Base-by-base conservation (phyloP, 2,888 invertebrate species). In the Monochamus alternatus region DNA sequence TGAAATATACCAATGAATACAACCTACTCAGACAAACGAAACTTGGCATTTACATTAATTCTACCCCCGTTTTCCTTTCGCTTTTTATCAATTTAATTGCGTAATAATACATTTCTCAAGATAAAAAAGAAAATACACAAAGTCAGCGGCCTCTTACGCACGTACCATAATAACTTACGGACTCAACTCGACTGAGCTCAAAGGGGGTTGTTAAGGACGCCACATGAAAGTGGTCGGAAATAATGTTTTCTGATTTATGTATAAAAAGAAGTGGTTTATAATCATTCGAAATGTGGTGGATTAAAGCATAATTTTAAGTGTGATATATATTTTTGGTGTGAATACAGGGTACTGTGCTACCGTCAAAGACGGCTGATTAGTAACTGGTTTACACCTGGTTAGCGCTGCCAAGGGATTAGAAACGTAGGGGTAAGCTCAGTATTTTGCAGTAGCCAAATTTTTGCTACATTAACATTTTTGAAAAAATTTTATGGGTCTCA, bases 361-460 rank as follows among this genome's bases (percentile, higher is more conserved):
- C 81, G 80, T 75, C 80, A 80, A 80, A 80, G 80, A 67, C 77
- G 73, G 77, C 77, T 80, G 81, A 83, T 83, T 81, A 80, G 81
- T 69, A 75, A 78, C 75, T 81, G 81, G 73, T 83, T 82, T 81
- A 83, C 84, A 83, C 84, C 84, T 83, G 83, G 83, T 80, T 81
- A 78, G 65, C 62, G 51, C 71, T 51, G 12, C 12, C 66, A 75
- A 73, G 72, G 63, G 10, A 43, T 44, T 3, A 43, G 51, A 12
- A 2, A 66, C 43, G 22, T 12, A 62, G 44, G 55, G 68, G 63
- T 65, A 30, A 44, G 59, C 60, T 71, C 30, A 64, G 3, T 8
- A 9, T 14, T 9, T 1, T 22, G 12, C n/a, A 1, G n/a, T 4
- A 32, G n/a, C 3, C 2, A 60, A 38, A 38, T 38, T 38, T 1